These are phyloP conservation scores for Jaculus jaculus DNA, from an alignment of 2,113 vertebrate species.

Conservation along the genomic window DNA sequence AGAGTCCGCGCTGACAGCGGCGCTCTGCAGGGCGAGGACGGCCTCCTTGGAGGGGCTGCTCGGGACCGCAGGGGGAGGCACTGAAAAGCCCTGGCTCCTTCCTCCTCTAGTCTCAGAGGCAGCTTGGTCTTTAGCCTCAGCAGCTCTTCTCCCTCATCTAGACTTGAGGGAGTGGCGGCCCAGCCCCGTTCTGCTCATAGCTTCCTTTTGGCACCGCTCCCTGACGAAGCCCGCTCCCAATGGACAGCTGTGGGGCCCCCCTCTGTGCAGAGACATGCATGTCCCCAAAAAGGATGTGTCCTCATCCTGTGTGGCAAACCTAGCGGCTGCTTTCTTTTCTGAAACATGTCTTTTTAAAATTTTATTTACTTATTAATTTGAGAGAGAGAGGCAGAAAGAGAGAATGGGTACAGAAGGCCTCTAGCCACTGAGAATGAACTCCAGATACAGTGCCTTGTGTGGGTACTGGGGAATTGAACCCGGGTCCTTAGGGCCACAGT, in stretches of 20 bases:
- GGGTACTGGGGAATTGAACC: too few species aligned
- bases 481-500: too few species aligned
- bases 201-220: background rate
- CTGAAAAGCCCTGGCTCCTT: slow-evolving; percentile 21
- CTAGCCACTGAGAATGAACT: too few species aligned
- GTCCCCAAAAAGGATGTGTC: background rate
- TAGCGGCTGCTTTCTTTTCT: slow-evolving; percentile 47
- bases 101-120: slow-evolving; percentile 59
- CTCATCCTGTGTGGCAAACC: slow-evolving; percentile 42
- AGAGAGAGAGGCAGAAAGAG: too few species aligned
- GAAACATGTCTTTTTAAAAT: too few species aligned
- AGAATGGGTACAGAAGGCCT: too few species aligned
- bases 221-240: background rate
- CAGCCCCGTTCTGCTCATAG: slow-evolving; percentile 74
- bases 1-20: slow-evolving; percentile 8
- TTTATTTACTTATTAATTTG: too few species aligned
- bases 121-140: slow-evolving; percentile 36
- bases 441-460: too few species aligned
- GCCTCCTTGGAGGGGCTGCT: background rate
- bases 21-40: slow-evolving; percentile 24
- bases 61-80: background rate
- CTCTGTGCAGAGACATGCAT: background rate
- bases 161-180: slow-evolving; percentile 69
- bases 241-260: slow-evolving; percentile 69
- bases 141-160: slow-evolving; percentile 74